These are phyloP conservation scores for Hylaeus anthracinus DNA, from an alignment of 1,140 invertebrate genomes.

Conservation along the genomic window DNA sequence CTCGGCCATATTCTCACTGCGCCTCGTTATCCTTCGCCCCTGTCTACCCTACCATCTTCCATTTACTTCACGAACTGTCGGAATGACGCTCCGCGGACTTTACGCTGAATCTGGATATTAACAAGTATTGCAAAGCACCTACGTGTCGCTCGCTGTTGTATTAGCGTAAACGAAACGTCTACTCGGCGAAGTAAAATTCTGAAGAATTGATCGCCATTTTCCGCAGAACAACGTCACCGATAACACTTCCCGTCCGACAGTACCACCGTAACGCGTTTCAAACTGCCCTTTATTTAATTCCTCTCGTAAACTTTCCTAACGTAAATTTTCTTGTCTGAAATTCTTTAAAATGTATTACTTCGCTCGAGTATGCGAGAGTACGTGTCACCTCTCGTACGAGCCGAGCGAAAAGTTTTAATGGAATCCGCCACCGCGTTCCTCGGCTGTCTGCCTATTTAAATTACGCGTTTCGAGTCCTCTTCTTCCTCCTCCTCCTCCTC, in stretches of 20 bases:
- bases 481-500: neutral
- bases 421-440: slow-evolving; percentile 55
- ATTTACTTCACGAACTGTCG: neutral
- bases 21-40: slow-evolving; percentile 19
- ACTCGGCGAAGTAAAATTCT: too few species aligned
- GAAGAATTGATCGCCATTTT: neutral
- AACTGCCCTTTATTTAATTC: slow-evolving; percentile 43
- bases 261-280: neutral
- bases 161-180: neutral
- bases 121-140: neutral
- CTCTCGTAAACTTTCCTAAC: slow-evolving; percentile 49
- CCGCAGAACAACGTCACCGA: neutral
- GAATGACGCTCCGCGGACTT: neutral
- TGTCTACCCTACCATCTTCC: neutral
- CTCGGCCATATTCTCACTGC: slow-evolving; percentile 20
- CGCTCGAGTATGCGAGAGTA: slow-evolving; percentile 48
- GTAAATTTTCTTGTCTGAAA: slow-evolving; percentile 45
- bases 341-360: slow-evolving; percentile 58
- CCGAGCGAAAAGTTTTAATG: slow-evolving; percentile 57
- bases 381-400: slow-evolving; percentile 55
- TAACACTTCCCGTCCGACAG: neutral
- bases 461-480: slow-evolving; percentile 49
- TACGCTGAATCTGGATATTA: neutral
- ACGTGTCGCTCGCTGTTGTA: too few species aligned
- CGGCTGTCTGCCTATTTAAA: slow-evolving; percentile 55